Evolutionary conservation across 2,888 invertebrate species (phyloP).

Genomic region (Diaphora mendica): DNA sequence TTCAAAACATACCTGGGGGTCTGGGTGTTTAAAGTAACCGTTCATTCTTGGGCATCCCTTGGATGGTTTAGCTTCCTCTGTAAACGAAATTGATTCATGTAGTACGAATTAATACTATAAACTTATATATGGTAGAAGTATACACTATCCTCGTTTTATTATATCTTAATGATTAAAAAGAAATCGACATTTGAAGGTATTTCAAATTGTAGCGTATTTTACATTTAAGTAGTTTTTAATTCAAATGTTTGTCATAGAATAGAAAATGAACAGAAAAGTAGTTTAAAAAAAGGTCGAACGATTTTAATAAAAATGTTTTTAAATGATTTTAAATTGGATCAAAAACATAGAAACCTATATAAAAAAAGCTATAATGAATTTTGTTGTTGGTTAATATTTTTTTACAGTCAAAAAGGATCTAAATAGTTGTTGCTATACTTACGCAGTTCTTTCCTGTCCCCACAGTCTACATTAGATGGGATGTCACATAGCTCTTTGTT

Average conservation of each 20-base stretch:
- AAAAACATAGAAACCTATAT: background rate
- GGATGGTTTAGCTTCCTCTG: conserved; percentile 91
- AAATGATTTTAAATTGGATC: too few relatives aligned
- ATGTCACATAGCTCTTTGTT: conserved; percentile 92
- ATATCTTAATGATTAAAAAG: too few relatives aligned
- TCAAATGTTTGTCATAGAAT: too few relatives aligned
- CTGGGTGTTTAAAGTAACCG: conserved; percentile 92
- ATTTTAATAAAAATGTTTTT: background rate
- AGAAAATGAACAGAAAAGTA: too few relatives aligned
- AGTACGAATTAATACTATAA: background rate
- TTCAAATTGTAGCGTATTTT: too few relatives aligned
- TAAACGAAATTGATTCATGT: conserved; percentile 31
- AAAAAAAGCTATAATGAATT: too few relatives aligned
- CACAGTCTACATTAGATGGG: conserved; percentile 92
- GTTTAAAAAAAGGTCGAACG: background rate
- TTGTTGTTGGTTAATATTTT: too few relatives aligned
- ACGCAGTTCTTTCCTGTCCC: conserved; percentile 91
- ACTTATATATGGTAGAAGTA: background rate
- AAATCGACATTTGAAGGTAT: too few relatives aligned
- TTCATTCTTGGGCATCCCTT: conserved; percentile 92
- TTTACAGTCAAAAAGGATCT: background rate
- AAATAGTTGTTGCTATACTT: conserved; percentile 73
- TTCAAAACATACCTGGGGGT: conserved; percentile 82
- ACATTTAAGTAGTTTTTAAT: too few relatives aligned
- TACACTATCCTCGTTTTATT: background rate